Percentiles rank a stretch among this genome's conserved stretches.
These are phyloP conservation scores for Aurelia sp. DNA, from an alignment of 30 jellyfish, hydroid and myxozoan species.

Conservation along the genomic window DNA sequence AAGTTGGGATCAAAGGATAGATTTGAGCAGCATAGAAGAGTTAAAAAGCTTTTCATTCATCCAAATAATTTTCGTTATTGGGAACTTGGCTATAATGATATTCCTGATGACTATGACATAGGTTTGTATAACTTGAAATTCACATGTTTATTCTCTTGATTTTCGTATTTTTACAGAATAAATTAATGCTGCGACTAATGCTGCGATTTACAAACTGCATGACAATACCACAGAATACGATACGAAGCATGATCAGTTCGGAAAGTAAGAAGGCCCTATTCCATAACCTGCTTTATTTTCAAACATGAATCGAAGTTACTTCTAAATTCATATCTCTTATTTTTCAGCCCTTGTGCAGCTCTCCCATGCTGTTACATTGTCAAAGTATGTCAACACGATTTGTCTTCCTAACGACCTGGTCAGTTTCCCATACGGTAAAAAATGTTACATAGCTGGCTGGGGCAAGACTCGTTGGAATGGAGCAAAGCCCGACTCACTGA, in stretches of 20 bases:
- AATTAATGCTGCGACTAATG: no score
- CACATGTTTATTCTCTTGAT: no score
- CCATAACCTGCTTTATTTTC: no score
- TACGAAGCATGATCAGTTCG: no score
- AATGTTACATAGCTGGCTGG: constrained; percentile 92
- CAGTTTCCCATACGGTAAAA: constrained; percentile 34
- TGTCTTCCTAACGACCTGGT: constrained; percentile 73
- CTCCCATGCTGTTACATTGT: constrained; percentile 12
- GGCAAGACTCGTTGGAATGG: constrained; percentile 85
- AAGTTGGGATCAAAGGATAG: constrained; percentile 60
- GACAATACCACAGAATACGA: no score
- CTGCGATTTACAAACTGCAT: no score
- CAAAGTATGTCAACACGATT: constrained; percentile 63
- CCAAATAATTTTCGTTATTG: constrained; percentile 65
- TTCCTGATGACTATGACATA: constrained; percentile 86
- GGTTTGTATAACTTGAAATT: constrained; percentile 15
- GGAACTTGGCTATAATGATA: constrained; percentile 65
- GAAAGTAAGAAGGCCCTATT: no score
- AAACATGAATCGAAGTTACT: no score
- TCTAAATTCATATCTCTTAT: no score
- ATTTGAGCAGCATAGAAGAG: constrained; percentile 68
- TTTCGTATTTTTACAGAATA: no score
- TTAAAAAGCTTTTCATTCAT: constrained; percentile 63
- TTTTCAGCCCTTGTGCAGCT: constrained; percentile 26
- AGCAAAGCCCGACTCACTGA: constrained; percentile 65